A percentile compares a stretch with the other conserved stretches of the same genome.
phyloP scores from a whole-genome alignment of 1,140 invertebrate species.

The Bombus superbus region DNA sequence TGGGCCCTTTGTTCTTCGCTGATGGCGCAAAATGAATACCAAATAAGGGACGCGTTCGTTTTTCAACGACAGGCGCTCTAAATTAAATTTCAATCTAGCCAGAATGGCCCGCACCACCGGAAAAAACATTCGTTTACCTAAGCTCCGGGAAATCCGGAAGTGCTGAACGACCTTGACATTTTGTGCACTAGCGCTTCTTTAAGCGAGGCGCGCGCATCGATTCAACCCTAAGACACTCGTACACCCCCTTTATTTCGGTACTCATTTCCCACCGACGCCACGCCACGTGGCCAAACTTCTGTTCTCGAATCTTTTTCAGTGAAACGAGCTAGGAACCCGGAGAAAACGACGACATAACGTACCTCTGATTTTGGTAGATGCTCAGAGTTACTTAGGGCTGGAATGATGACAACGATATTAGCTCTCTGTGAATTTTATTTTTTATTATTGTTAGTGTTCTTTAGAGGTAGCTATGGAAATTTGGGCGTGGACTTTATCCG shows the following conservation, averaged over 20 bases:
- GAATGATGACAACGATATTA: neutral
- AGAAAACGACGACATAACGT: neutral
- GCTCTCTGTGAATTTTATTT: neutral
- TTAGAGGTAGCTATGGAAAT: neutral
- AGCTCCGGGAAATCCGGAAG: conserved; percentile 59
- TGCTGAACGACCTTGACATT: conserved; percentile 69
- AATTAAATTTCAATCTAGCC: conserved; percentile 21
- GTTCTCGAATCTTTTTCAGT: neutral
- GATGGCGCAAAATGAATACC: conserved; percentile 7
- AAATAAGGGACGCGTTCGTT: conserved; percentile 2
- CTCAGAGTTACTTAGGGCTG: too few relatives aligned
- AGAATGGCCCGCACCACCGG: neutral
- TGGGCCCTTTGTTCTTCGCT: neutral
- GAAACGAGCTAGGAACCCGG: too few relatives aligned
- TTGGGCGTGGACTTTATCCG: neutral
- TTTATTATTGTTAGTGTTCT: neutral
- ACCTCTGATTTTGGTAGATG: neutral
- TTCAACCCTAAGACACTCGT: neutral
- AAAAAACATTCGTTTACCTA: conserved; percentile 37
- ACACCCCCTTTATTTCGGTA: neutral
- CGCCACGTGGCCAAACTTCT: neutral
- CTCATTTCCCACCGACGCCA: neutral
- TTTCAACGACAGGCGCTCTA: neutral
- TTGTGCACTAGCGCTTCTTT: conserved; percentile 13
- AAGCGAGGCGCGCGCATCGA: conserved; percentile 19